Evolutionary conservation across 2,888 invertebrate genomes (phyloP).

Genomic region (Nephrotoma flavescens): DNA sequence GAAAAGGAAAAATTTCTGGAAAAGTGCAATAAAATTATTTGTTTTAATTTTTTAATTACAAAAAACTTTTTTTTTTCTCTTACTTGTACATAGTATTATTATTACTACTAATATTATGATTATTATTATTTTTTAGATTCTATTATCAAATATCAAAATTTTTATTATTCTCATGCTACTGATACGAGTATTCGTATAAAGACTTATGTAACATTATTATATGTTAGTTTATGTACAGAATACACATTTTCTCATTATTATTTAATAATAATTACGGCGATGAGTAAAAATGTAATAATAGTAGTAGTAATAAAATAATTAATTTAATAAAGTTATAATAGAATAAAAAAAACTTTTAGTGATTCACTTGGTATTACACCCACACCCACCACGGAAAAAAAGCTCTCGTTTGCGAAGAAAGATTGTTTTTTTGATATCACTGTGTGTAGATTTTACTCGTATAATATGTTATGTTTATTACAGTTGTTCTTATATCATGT

Average conservation of each 20-base stretch:
- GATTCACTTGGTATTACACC: background rate
- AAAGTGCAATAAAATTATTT: background rate
- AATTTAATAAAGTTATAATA: background rate
- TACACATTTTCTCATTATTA: background rate
- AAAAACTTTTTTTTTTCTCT: background rate
- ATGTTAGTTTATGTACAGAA: background rate
- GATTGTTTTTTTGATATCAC: background rate
- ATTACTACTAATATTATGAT: background rate
- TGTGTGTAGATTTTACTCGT: background rate
- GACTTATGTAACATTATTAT: background rate
- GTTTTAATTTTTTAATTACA: background rate
- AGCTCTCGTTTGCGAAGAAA: background rate
- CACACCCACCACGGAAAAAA: background rate
- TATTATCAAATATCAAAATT: background rate
- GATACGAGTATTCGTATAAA: background rate
- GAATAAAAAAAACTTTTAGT: background rate
- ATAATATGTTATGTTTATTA: background rate
- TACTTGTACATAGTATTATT: background rate
- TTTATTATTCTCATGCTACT: background rate
- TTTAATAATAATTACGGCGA: background rate
- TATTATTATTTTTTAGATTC: background rate
- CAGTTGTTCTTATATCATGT: background rate
- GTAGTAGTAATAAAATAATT: background rate
- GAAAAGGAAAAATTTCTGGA: background rate
- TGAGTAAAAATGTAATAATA: background rate